Conservation (phyloP, 2,797 vertebrate species). For the Enteromius afrohamiltoni region DNA sequence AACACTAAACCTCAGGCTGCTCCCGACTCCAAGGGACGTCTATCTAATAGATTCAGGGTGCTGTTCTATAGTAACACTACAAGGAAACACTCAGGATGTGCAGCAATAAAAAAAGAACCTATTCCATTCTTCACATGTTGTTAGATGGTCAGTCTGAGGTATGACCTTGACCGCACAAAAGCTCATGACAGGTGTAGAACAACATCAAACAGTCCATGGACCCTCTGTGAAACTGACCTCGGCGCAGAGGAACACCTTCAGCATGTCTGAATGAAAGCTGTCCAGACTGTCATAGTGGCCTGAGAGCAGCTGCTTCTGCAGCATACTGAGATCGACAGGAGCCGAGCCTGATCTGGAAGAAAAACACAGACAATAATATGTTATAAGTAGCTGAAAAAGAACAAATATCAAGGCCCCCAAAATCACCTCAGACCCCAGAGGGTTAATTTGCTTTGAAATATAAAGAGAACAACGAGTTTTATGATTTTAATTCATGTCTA, state of each 20-base stretch:
- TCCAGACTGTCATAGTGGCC: constrained; percentile 86
- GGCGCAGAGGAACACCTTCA: constrained; percentile 86
- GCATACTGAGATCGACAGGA: constrained; percentile 81
- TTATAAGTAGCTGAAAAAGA: no score
- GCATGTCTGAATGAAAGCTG: constrained; percentile 86
- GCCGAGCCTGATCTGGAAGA: constrained; percentile 80
- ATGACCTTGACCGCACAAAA: background rate
- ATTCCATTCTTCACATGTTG: background rate
- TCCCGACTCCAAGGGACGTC: background rate
- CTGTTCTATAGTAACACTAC: background rate
- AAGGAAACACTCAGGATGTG: background rate
- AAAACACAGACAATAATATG: background rate
- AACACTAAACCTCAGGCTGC: background rate
- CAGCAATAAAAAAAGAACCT: background rate
- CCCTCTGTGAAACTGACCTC: constrained; percentile 76
- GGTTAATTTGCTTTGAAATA: no score
- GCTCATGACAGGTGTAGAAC: constrained; percentile 1
- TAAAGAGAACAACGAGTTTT: no score
- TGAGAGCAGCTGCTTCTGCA: constrained; percentile 85
- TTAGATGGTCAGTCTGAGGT: constrained; percentile 1
- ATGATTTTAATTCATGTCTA: no score
- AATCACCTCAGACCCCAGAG: no score
- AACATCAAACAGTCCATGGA: constrained; percentile 24
- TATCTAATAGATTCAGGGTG: background rate
- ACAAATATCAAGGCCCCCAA: no score